These are phyloP conservation scores for Sus cebifrons DNA, from an alignment of 2,797 vertebrate species.

Conservation along the genomic window DNA sequence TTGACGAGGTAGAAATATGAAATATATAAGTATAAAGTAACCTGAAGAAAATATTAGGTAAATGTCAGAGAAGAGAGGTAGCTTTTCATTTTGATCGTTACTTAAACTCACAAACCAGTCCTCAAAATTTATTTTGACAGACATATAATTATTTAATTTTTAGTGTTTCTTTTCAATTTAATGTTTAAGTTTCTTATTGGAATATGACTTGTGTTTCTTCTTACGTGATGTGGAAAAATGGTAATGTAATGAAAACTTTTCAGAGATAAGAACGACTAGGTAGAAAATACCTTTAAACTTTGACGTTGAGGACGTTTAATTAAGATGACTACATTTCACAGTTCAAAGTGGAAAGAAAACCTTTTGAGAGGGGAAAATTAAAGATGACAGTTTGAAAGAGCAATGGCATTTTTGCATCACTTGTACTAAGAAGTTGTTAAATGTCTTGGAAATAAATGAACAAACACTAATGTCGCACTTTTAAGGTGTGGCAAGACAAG, in stretches of 20 bases:
- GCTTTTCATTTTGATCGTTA: conserved; percentile 2
- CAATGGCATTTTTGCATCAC: neutral
- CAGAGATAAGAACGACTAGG: neutral
- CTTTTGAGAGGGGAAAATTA: neutral
- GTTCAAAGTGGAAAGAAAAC: conserved; percentile 1
- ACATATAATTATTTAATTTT: conserved; percentile 31
- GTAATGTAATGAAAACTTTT: conserved; percentile 30
- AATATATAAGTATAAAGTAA: conserved; percentile 39
- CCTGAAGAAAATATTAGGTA: neutral
- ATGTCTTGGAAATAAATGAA: conserved; percentile 61
- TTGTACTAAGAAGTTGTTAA: conserved; percentile 27
- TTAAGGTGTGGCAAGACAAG: neutral
- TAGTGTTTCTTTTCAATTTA: conserved; percentile 30
- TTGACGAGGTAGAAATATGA: neutral
- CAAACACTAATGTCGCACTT: neutral
- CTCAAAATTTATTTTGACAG: neutral
- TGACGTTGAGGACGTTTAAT: conserved; percentile 7
- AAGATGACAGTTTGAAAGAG: neutral
- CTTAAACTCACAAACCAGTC: neutral
- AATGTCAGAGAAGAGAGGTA: neutral
- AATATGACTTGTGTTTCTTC: neutral
- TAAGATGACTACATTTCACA: neutral
- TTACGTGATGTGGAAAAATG: conserved; percentile 29
- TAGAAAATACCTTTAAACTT: conserved; percentile 36
- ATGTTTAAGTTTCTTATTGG: conserved; percentile 3